Base-by-base conservation (phyloP, 2,888 invertebrate species). In the Subacronicta megacephala region DNA sequence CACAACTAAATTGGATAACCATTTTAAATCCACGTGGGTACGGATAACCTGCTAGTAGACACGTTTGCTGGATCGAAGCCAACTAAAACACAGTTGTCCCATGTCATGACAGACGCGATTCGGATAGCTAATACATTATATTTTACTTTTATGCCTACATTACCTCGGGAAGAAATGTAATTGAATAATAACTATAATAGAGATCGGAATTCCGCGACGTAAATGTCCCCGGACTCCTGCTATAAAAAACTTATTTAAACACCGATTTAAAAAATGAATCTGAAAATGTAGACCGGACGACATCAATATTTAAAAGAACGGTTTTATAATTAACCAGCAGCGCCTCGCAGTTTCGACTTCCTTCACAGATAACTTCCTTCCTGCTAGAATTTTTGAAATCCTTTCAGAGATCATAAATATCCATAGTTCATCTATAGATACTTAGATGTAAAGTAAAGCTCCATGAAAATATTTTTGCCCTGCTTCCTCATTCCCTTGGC, bases 81-180 rank as follows among this genome's bases (percentile, higher is more conserved):
- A 62, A 62, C 33, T n/a, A 41, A 42, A 26, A 29, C 37, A 58
- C 37, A 45, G 29, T 49, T 84, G 92, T 20, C 66, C 37, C 54
- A 36, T 44, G 26, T 62, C 44, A 69, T 36, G 66, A 64, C 47
- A 52, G 37, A 38, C 41, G 20, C 33, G 17, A 37, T 23, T 42
- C 49, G 33, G 36, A 13, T 44, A 16, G 17, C 16, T 12, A 18
- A 44, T 52, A 50, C 13, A 43, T 44, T 44, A 16, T 57, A 17
- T 7, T 37, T 54, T 45, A 56, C 43, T 45, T 35, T 44, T 56
- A 16, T 47, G 54, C 31, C 23, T 16, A 40, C 15, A 51, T 70
- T 49, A 44, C n/a, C 16, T 4, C 7, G 7, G 23, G n/a, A 36
- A 15, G 26, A 18, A n/a, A 31, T n/a, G 9, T 12, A 15, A 13